phyloP scores from a whole-genome alignment of 2,888 invertebrate genomes.

The Apantesis nais region DNA sequence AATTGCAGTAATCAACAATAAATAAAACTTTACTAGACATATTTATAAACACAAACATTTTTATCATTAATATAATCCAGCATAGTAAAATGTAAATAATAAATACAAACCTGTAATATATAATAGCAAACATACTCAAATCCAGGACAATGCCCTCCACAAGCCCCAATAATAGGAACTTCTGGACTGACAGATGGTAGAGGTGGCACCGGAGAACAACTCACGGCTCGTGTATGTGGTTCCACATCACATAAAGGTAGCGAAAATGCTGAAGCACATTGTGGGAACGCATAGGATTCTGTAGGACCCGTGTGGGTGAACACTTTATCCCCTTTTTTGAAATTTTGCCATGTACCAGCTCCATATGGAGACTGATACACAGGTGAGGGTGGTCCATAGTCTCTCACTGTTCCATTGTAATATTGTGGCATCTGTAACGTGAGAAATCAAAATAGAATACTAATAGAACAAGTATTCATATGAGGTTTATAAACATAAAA shows the following conservation, averaged over 20 bases:
- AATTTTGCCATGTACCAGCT: constrained; percentile 71
- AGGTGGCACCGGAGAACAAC: constrained; percentile 68
- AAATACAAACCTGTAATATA: constrained; percentile 85
- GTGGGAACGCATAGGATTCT: constrained; percentile 71
- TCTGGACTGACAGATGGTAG: constrained; percentile 76
- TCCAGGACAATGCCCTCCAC: constrained; percentile 89
- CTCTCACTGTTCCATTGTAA: constrained; percentile 66
- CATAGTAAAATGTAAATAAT: neutral
- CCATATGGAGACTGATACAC: constrained; percentile 81
- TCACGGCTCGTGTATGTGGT: constrained; percentile 53
- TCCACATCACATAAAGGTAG: constrained; percentile 74
- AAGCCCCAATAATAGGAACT: constrained; percentile 87
- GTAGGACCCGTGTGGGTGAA: constrained; percentile 53
- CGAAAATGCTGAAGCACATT: constrained; percentile 77
- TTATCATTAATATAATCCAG: neutral
- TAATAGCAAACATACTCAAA: constrained; percentile 90
- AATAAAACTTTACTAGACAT: neutral
- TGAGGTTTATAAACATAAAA: neutral
- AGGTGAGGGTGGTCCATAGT: constrained; percentile 78
- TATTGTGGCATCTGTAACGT: constrained; percentile 74
- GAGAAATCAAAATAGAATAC: neutral
- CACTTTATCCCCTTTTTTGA: constrained; percentile 67
- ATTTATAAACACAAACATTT: neutral
- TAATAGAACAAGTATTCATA: neutral
- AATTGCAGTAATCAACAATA: too few relatives aligned